Evolutionary conservation across 2,797 vertebrate species (phyloP), one percentile per base, ranked within the genome.

Genomic region (Oryzias dopingdopingensis): DNA sequence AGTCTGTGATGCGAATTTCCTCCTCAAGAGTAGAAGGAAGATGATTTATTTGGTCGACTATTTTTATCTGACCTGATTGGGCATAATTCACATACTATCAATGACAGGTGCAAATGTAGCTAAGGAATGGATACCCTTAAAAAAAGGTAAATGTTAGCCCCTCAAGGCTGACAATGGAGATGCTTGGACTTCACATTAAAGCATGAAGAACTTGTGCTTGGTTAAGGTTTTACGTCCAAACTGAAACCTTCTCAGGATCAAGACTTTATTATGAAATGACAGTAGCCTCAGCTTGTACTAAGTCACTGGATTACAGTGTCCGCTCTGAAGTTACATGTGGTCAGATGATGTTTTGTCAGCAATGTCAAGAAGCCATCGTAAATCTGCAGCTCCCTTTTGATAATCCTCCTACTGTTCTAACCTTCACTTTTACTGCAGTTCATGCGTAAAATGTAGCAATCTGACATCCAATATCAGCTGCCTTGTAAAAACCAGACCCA

Each of bases 61-160:
- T 87, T 86, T 84, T 80, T 79, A 87, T 83, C 80, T 85, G 82
- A 82, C 86, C 88, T 90, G 90, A 91, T 90, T 91, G 86, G 84
- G 89, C 80, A 86, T 90, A 80, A 86, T 90, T 81, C 70, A 49
- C 63, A 59, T 76, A 67, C 67, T 57, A 66, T 82, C 75, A 46
- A 42, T 85, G 84, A 76, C 83, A 58, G 48, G 65, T 79, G 73
- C 70, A 77, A 78, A 83, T 73, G 75, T 64, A 72, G 44, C 52
- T 29, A 23, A 61, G 60, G 60, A 77, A 83, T 68, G 18, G 7
- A 72, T 63, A 76, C 48, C 55, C 29, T 7, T 10, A 50, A 42
- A 57, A 76, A 67, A 81, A 74, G 72, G 72, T 67, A 68, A 74
- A 77, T 76, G 67, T 56, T 66, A 74, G 78, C 65, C 73, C 77